A percentile compares a stretch with the other conserved stretches of the same genome.
These are phyloP conservation scores for Myotis brandtii DNA, from an alignment of 2,113 vertebrate species.

Conservation along the genomic window DNA sequence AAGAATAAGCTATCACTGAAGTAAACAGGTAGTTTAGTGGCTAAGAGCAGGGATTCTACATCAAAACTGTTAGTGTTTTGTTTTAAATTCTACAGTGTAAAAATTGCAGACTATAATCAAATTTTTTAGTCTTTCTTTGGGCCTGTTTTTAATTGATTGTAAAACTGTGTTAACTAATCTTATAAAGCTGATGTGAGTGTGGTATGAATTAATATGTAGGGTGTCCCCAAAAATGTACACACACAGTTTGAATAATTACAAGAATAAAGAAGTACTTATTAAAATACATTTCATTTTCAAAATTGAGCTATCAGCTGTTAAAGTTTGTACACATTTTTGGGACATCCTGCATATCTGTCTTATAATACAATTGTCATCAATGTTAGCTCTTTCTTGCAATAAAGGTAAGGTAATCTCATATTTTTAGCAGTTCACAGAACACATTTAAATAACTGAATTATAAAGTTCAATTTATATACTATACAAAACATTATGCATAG, in stretches of 20 bases:
- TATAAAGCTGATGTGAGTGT: not conserved
- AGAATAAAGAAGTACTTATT: no score
- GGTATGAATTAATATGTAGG: not conserved
- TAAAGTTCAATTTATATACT: not conserved
- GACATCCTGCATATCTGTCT: not conserved
- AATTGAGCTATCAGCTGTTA: no score
- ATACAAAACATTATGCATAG: not conserved
- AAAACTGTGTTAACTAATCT: not conserved
- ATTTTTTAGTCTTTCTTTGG: not conserved
- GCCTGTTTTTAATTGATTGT: not conserved
- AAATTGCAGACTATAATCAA: not conserved
- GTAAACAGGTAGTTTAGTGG: not conserved
- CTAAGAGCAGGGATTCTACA: not conserved
- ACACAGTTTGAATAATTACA: no score
- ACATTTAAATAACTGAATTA: not conserved
- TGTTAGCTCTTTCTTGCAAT: not conserved
- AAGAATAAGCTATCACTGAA: not conserved
- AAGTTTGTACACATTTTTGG: no score
- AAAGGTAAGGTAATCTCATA: not conserved
- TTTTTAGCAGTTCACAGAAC: not conserved
- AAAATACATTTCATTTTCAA: no score
- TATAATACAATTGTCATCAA: not conserved
- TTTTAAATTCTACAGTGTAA: constrained; percentile 20
- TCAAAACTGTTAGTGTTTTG: not conserved
- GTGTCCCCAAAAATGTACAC: no score